Percentiles rank a stretch among this genome's conserved stretches.
Conservation (phyloP, 2,797 vertebrate genomes). For the Xenentodon cancila region DNA sequence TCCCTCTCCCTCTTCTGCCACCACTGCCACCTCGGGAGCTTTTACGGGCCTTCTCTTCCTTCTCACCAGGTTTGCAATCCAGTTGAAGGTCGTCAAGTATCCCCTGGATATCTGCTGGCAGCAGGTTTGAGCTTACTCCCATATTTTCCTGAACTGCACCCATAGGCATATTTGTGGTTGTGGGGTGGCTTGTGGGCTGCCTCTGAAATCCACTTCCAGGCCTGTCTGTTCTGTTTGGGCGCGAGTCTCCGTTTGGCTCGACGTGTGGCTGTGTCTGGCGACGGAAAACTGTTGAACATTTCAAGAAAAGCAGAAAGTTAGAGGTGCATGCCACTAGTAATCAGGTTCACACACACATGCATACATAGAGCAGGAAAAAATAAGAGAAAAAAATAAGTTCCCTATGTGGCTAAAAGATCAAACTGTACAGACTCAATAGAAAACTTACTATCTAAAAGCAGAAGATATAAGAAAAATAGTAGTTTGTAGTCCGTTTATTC, state of each 20-base stretch:
- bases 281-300: conserved; percentile 54
- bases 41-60: conserved; percentile 53
- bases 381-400: too few relatives aligned
- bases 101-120: conserved; percentile 90
- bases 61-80: conserved; percentile 70
- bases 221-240: conserved; percentile 62
- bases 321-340: background rate
- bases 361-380: background rate
- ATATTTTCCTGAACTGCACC: conserved; percentile 40
- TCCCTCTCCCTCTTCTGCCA: conserved; percentile 65
- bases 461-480: too few relatives aligned
- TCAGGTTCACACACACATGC: background rate
- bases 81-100: conserved; percentile 94
- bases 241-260: conserved; percentile 46
- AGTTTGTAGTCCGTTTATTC: too few relatives aligned
- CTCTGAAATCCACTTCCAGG: conserved; percentile 30
- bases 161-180: conserved; percentile 20
- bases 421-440: too few relatives aligned
- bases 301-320: conserved; percentile 24
- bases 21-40: conserved; percentile 43
- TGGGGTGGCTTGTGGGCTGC: conserved; percentile 33
- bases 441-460: too few relatives aligned
- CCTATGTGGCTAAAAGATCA: too few relatives aligned
- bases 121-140: conserved; percentile 81
- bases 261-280: conserved; percentile 57